phyloP scores from a whole-genome alignment of 2,113 vertebrate genomes.

The Sisor rabdophorus region DNA sequence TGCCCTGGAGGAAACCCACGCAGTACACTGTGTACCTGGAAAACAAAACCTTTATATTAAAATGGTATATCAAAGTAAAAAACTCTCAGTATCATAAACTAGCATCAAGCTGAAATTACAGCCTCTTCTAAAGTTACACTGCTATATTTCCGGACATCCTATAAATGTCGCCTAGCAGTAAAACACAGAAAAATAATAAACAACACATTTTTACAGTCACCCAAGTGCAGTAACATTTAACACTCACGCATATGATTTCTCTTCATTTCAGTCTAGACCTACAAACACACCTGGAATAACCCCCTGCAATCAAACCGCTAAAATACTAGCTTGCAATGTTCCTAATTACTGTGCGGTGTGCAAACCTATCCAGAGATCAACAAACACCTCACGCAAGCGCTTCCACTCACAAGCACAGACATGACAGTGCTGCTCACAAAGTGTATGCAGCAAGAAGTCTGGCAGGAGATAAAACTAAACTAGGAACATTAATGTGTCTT shows the following conservation, averaged over 20 bases:
- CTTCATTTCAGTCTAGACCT: neutral
- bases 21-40: neutral
- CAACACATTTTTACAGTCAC: neutral
- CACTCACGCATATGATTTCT: neutral
- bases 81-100: neutral
- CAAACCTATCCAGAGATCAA: slow-evolving; percentile 20
- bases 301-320: slow-evolving; percentile 26
- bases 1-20: too few species aligned
- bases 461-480: slow-evolving; percentile 7
- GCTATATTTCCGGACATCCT: neutral
- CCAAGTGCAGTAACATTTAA: slow-evolving; percentile 17
- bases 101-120: neutral
- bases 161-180: slow-evolving; percentile 10
- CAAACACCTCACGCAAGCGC: slow-evolving; percentile 35
- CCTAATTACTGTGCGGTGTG: slow-evolving; percentile 20
- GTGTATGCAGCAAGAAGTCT: neutral
- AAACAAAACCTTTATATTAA: neutral
- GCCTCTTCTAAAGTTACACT: neutral
- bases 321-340: slow-evolving; percentile 29
- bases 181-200: neutral
- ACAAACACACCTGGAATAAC: slow-evolving; percentile 28
- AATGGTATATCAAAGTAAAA: neutral
- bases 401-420: neutral
- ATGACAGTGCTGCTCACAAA: slow-evolving; percentile 5
- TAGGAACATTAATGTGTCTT: neutral